Evolutionary conservation across 2,888 invertebrate genomes (phyloP).

Genomic region (Troides helena): DNA sequence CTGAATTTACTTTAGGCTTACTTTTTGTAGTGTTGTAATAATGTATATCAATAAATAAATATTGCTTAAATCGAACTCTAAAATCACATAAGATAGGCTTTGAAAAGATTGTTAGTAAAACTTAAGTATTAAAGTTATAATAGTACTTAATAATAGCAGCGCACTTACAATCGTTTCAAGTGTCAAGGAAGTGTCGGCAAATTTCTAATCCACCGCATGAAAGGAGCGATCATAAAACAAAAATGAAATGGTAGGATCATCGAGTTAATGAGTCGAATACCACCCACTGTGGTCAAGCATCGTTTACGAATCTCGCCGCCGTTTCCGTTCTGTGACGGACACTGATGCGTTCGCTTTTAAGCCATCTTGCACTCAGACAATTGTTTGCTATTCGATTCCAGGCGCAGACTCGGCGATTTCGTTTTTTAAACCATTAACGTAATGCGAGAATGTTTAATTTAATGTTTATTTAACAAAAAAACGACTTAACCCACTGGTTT

Average conservation of each 20-base stretch:
- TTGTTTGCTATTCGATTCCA: slow-evolving; percentile 24
- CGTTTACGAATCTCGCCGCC: slow-evolving; percentile 65
- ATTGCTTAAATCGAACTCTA: neutral
- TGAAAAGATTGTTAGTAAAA: neutral
- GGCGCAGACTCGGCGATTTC: slow-evolving; percentile 7
- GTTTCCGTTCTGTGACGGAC: slow-evolving; percentile 57
- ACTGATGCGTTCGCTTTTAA: slow-evolving; percentile 33
- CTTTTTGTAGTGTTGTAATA: neutral
- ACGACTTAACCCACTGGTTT: no score
- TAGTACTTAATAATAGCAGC: neutral
- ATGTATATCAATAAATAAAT: neutral
- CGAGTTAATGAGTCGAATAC: slow-evolving; percentile 48
- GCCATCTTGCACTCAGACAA: slow-evolving; percentile 29
- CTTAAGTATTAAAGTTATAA: neutral
- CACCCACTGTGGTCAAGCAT: slow-evolving; percentile 61
- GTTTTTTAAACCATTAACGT: slow-evolving; percentile 21
- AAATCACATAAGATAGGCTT: neutral
- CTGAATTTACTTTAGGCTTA: neutral
- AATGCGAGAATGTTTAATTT: slow-evolving; percentile 11
- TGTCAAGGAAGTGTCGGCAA: slow-evolving; percentile 12
- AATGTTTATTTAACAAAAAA: no score
- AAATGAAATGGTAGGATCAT: slow-evolving; percentile 41
- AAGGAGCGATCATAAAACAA: slow-evolving; percentile 30
- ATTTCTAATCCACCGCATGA: slow-evolving; percentile 24
- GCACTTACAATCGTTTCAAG: slow-evolving; percentile 2